phyloP scores from a whole-genome alignment of 2,113 vertebrate species.

The Mastomys coucha region DNA sequence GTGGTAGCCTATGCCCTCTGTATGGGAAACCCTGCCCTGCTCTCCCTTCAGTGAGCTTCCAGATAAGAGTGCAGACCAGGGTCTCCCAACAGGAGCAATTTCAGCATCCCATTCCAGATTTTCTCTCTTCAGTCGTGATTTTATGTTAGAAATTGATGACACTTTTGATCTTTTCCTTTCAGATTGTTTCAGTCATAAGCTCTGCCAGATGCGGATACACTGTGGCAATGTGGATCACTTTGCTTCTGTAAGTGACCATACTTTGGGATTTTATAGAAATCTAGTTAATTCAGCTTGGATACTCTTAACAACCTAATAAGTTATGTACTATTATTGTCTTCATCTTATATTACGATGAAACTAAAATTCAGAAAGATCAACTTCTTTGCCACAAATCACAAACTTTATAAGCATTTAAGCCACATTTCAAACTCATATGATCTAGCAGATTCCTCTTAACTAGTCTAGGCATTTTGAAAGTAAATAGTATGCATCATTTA shows the following conservation, averaged over 20 bases:
- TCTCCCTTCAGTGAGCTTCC: constrained; percentile 72
- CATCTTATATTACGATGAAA: constrained; percentile 27
- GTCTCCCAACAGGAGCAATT: constrained; percentile 77
- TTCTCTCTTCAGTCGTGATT: constrained; percentile 59
- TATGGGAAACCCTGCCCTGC: constrained; percentile 80
- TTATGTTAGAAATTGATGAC: constrained; percentile 23
- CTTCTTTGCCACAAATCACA: background rate
- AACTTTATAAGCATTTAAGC: background rate
- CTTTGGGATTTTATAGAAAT: constrained; percentile 2
- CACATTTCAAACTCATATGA: background rate
- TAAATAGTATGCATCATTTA: constrained; percentile 28
- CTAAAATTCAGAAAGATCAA: background rate
- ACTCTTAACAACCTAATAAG: background rate
- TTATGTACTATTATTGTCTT: background rate
- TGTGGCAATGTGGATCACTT: background rate
- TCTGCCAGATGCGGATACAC: constrained; percentile 5
- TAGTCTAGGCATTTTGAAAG: background rate
- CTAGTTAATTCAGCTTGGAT: background rate
- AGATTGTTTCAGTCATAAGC: background rate
- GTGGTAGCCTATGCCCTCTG: constrained; percentile 73
- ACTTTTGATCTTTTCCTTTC: constrained; percentile 23
- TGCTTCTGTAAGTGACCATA: constrained; percentile 27
- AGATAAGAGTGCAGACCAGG: constrained; percentile 80
- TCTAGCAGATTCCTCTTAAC: background rate
- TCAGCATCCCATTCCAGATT: constrained; percentile 46